phyloP scores from a whole-genome alignment of 1,140 invertebrate genomes.

The Drosophila mayri region DNA sequence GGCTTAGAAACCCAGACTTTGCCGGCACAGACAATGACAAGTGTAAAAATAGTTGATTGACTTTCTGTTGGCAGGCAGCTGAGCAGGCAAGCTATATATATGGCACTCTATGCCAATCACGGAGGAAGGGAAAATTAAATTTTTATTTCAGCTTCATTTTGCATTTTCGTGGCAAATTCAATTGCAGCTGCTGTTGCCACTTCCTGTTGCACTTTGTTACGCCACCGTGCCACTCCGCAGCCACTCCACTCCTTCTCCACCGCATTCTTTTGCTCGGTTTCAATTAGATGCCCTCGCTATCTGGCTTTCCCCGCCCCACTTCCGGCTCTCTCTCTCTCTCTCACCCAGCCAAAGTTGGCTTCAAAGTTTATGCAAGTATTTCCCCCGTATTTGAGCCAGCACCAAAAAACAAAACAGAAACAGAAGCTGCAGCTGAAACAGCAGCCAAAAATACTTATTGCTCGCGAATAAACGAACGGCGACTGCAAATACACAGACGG shows the following conservation, averaged over 20 bases:
- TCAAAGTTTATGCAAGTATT: slow-evolving; percentile 51
- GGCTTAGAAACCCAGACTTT: slow-evolving; percentile 14
- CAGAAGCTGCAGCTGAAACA: slow-evolving; percentile 17
- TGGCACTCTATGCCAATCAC: slow-evolving; percentile 21
- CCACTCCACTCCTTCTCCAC: slow-evolving; percentile 1
- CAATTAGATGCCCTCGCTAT: slow-evolving; percentile 55
- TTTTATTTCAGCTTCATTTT: slow-evolving; percentile 52
- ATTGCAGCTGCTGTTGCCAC: slow-evolving; percentile 47
- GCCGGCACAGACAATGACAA: slow-evolving; percentile 30
- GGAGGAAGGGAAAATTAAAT: slow-evolving; percentile 44
- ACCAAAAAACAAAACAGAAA: slow-evolving; percentile 22
- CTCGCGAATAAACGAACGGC: slow-evolving; percentile 60
- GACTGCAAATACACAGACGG: slow-evolving; percentile 40
- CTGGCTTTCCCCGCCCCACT: slow-evolving; percentile 3
- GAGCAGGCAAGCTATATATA: neutral
- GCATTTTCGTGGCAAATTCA: slow-evolving; percentile 56
- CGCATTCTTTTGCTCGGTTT: slow-evolving; percentile 40
- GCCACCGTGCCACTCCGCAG: neutral
- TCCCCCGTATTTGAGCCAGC: slow-evolving; percentile 44
- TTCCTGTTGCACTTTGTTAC: slow-evolving; percentile 54
- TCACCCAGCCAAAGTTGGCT: slow-evolving; percentile 4
- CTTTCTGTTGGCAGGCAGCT: slow-evolving; percentile 32
- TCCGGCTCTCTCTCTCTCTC: neutral
- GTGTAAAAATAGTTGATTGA: slow-evolving; percentile 38
- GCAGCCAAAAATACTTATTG: slow-evolving; percentile 67